Evolutionary conservation across 2,113 vertebrate genomes (phyloP).

Genomic region (Irena cyanogastra): DNA sequence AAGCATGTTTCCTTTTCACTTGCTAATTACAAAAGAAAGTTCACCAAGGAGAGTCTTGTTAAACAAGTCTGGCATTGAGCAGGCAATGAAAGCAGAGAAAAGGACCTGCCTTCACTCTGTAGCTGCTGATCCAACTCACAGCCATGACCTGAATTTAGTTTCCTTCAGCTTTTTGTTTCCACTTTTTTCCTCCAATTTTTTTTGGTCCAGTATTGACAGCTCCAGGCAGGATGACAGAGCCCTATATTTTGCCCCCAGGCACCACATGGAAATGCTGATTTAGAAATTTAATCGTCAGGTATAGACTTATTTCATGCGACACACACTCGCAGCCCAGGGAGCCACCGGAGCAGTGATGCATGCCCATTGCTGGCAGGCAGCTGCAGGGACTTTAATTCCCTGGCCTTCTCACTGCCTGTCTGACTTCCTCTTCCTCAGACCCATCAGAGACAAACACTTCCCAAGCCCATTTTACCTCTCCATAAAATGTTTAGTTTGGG

Average conservation of each 20-base stretch:
- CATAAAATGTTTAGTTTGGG: not conserved
- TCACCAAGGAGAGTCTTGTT: not conserved
- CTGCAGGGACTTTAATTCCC: not conserved
- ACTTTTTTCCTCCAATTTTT: not conserved
- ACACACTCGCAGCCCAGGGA: not conserved
- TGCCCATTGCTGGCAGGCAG: not conserved
- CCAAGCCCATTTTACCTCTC: not conserved
- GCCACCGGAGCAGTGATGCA: fast-evolving
- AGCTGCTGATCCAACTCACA: not conserved
- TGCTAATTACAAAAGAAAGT: not conserved
- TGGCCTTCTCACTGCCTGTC: fast-evolving
- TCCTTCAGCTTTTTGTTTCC: not conserved
- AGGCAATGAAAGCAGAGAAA: not conserved
- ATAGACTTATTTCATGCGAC: fast-evolving
- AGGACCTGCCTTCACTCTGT: not conserved
- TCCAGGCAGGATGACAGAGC: not conserved
- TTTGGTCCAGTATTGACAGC: not conserved
- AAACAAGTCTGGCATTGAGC: not conserved
- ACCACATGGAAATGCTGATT: fast-evolving
- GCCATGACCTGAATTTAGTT: not conserved
- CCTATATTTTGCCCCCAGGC: not conserved
- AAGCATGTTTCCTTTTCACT: not conserved
- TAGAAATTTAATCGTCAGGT: not conserved
- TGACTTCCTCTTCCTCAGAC: not conserved
- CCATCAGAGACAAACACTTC: not conserved